Percentiles rank a stretch among this genome's conserved stretches.
phyloP scores from a whole-genome alignment of 2,888 invertebrate species.

The Formica aserva region DNA sequence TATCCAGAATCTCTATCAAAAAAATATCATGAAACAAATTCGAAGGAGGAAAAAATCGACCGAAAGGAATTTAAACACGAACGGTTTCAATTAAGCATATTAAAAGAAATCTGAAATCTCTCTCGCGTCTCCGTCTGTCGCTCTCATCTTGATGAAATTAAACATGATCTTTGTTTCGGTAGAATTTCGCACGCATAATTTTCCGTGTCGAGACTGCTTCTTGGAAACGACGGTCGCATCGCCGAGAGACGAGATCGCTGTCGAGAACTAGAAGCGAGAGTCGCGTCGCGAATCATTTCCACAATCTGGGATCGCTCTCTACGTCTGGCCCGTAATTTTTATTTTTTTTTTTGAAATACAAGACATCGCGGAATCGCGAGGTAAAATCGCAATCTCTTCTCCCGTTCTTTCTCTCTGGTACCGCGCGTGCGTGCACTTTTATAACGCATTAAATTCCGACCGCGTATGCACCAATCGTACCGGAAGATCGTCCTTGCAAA shows the following conservation, averaged over 20 bases:
- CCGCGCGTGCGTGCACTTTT: slow-evolving; percentile 27
- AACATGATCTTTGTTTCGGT: neutral
- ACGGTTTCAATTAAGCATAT: slow-evolving; percentile 18
- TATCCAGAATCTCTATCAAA: neutral
- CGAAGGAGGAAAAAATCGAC: neutral
- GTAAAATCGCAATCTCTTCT: slow-evolving; percentile 49
- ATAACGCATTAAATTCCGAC: slow-evolving; percentile 48
- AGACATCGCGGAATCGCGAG: slow-evolving; percentile 53
- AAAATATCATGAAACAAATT: neutral
- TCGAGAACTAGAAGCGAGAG: slow-evolving; percentile 19
- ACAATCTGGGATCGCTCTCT: slow-evolving; percentile 71
- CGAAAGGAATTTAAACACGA: neutral
- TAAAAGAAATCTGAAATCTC: slow-evolving; percentile 8
- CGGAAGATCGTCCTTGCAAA: slow-evolving; percentile 40
- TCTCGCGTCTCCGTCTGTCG: neutral
- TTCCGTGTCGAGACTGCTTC: slow-evolving; percentile 48
- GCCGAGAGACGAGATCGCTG: slow-evolving; percentile 48
- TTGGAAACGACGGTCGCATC: slow-evolving; percentile 50
- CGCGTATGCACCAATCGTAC: slow-evolving; percentile 40
- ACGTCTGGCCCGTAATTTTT: slow-evolving; percentile 63
- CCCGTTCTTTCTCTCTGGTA: slow-evolving; percentile 28
- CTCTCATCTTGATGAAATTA: slow-evolving; percentile 21
- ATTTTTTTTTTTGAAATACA: slow-evolving; percentile 49
- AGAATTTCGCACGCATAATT: slow-evolving; percentile 57
- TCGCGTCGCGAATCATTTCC: slow-evolving; percentile 66